Percentiles rank a stretch among this genome's conserved stretches.
Conservation (phyloP, 2,113 vertebrate genomes). For the Myotis lucifugus region DNA sequence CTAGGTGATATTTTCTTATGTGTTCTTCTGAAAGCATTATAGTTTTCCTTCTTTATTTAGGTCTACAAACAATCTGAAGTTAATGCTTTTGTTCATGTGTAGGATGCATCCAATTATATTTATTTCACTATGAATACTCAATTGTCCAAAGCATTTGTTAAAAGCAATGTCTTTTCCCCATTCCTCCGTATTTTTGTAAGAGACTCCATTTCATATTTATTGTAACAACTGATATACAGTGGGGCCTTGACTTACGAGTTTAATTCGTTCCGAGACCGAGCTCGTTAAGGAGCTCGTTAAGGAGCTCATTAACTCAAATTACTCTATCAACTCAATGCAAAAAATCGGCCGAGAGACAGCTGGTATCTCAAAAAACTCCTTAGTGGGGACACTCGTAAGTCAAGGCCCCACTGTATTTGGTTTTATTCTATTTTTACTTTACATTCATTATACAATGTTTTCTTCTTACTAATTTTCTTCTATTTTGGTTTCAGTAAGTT, state of each 20-base stretch:
- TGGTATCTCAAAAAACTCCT: no score
- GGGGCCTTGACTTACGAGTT: no score
- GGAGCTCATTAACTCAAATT: no score
- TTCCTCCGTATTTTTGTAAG: background rate
- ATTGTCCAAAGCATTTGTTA: background rate
- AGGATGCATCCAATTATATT: background rate
- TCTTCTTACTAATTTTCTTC: background rate
- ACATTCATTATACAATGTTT: background rate
- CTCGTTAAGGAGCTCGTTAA: no score
- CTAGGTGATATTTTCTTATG: background rate
- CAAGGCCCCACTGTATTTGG: no score
- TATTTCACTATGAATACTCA: background rate
- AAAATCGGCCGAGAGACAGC: no score
- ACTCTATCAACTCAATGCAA: no score
- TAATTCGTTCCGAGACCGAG: no score
- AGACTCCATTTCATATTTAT: background rate
- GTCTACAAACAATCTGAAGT: background rate
- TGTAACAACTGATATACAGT: background rate
- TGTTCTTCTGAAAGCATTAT: background rate
- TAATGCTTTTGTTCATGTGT: background rate
- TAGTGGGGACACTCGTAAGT: no score
- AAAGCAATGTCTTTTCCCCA: background rate
- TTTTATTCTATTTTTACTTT: background rate
- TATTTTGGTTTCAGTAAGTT: background rate
- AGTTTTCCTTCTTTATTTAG: background rate